Evolutionary conservation across 2,797 vertebrate species (phyloP).

Genomic region (Dendrocincla fuliginosa): DNA sequence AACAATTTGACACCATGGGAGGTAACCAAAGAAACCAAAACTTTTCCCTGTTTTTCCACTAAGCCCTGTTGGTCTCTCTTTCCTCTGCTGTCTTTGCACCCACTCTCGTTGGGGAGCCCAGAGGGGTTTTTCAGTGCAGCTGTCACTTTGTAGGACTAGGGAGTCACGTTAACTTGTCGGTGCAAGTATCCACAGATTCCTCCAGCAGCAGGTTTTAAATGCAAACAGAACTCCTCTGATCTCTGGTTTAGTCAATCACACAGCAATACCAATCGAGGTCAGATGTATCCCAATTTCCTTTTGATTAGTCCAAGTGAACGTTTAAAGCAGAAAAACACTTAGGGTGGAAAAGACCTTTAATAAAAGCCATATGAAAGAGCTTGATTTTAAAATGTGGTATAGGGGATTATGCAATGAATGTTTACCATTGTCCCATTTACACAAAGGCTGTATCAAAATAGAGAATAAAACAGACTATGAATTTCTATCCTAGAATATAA

Average conservation of each 20-base stretch:
- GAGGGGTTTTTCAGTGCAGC: neutral
- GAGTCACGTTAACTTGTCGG: neutral
- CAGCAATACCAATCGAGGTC: neutral
- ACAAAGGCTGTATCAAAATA: neutral
- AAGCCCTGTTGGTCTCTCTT: neutral
- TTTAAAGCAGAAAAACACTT: neutral
- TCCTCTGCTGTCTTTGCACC: rapidly evolving
- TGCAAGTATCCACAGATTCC: neutral
- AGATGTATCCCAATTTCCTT: neutral
- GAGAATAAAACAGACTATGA: neutral
- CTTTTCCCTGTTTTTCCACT: neutral
- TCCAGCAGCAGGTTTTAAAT: neutral
- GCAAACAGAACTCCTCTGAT: neutral
- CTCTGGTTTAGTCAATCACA: neutral
- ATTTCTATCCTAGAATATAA: neutral
- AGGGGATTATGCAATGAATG: neutral
- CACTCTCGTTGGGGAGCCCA: neutral
- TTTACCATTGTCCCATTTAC: neutral
- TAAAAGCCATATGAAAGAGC: neutral
- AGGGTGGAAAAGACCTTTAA: neutral
- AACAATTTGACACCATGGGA: neutral
- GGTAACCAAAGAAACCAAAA: neutral
- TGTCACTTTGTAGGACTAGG: neutral
- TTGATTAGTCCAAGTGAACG: neutral
- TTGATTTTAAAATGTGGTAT: neutral